Conservation (phyloP, 1,140 invertebrate genomes). For the Sminthurinus signatus region DNA sequence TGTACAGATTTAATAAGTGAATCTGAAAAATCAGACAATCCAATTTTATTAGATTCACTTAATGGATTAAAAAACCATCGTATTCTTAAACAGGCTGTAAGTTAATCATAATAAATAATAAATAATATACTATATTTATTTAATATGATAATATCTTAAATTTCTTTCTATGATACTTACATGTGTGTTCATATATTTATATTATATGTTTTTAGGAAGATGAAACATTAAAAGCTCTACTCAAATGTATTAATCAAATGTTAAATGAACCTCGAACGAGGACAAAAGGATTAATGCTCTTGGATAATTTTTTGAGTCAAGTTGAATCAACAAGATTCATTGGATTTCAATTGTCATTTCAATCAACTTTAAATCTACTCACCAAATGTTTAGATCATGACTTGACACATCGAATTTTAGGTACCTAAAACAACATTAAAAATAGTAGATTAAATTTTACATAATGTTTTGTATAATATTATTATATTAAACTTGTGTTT, state of each 20-base stretch:
- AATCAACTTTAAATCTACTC: slow-evolving; percentile 22
- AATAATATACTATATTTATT: not conserved
- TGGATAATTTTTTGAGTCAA: slow-evolving; percentile 15
- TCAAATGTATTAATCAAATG: slow-evolving; percentile 20
- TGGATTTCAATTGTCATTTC: slow-evolving; percentile 22
- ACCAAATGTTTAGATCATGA: slow-evolving; percentile 21
- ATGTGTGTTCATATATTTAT: too few species aligned
- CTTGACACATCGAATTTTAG: slow-evolving; percentile 4
- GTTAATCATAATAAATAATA: not conserved
- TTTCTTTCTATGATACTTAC: too few species aligned
- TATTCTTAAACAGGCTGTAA: slow-evolving; percentile 17
- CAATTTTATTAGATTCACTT: slow-evolving; percentile 24
- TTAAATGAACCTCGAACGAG: slow-evolving; percentile 28
- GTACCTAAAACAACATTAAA: not conserved
- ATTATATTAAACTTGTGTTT: not conserved
- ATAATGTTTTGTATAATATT: not conserved
- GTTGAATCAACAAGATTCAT: slow-evolving; percentile 11
- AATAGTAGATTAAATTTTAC: not conserved
- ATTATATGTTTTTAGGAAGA: too few species aligned
- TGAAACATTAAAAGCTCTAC: slow-evolving; percentile 19
- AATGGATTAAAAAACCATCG: not conserved
- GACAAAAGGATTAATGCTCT: slow-evolving; percentile 23
- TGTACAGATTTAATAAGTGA: not conserved
- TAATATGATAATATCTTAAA: too few species aligned
- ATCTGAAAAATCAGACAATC: slow-evolving; percentile 8